These are phyloP conservation scores for Cyanoramphus novaezelandiae DNA, from an alignment of 2,113 vertebrate genomes.

Conservation along the genomic window DNA sequence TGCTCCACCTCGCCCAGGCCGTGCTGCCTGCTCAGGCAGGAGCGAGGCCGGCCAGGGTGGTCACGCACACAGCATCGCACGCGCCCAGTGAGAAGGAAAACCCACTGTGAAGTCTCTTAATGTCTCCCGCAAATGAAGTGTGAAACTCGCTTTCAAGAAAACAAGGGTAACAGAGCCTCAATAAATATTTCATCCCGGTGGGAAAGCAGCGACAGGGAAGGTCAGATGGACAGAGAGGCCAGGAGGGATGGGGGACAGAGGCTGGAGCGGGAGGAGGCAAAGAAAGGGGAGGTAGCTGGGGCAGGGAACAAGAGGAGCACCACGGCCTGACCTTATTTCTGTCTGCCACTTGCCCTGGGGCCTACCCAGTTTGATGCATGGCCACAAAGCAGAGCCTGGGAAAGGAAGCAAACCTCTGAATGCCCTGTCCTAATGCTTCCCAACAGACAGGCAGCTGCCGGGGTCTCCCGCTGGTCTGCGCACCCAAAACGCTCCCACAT, in stretches of 20 bases:
- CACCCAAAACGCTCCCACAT: not conserved
- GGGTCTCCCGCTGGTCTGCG: rapidly evolving
- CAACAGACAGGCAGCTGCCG: not conserved
- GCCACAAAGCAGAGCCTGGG: not conserved
- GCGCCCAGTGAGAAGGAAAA: not conserved
- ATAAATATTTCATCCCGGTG: constrained; percentile 56
- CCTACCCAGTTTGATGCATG: not conserved
- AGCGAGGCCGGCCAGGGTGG: rapidly evolving
- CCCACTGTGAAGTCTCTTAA: not conserved
- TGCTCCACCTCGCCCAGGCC: not conserved
- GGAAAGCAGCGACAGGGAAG: not conserved
- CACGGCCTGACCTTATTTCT: not conserved
- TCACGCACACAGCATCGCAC: not conserved
- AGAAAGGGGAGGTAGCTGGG: not conserved
- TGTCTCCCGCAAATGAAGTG: constrained; percentile 44
- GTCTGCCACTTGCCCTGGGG: not conserved
- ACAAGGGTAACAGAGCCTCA: constrained; percentile 1
- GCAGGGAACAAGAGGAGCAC: not conserved
- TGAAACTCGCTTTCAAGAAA: constrained; percentile 47
- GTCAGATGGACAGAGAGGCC: not conserved
- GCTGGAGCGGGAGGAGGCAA: not conserved
- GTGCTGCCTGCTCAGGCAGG: rapidly evolving
- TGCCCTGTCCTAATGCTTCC: rapidly evolving
- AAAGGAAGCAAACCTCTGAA: not conserved
- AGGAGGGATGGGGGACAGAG: not conserved